Percentiles rank a stretch among this genome's conserved stretches.
Conservation (phyloP, 2,113 vertebrate genomes). For the Axis porcinus region DNA sequence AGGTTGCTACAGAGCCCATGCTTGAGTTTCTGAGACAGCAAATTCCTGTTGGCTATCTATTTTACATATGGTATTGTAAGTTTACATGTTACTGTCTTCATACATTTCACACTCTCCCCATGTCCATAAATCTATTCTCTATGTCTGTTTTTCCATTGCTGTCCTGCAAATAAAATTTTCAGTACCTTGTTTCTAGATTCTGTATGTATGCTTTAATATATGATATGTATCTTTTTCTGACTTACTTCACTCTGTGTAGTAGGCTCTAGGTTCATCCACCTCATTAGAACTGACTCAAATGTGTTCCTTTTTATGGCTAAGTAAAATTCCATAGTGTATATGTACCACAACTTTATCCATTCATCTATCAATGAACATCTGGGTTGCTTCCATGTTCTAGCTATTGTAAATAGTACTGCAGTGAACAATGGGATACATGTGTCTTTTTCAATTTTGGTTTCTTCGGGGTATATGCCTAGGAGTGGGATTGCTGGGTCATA, state of each 20-base stretch:
- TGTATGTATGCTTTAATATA: neutral
- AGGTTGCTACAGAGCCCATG: neutral
- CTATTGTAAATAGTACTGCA: neutral
- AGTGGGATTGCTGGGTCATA: neutral
- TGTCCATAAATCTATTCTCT: neutral
- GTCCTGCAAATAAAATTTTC: neutral
- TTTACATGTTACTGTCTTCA: neutral
- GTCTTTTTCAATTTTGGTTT: neutral
- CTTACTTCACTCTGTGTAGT: neutral
- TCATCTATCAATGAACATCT: neutral
- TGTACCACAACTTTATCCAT: neutral
- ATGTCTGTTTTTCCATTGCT: neutral
- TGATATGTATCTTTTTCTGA: neutral
- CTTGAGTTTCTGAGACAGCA: neutral
- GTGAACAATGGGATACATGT: neutral
- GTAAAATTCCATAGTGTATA: neutral
- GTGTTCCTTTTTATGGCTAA: neutral
- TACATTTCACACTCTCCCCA: neutral
- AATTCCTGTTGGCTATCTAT: neutral
- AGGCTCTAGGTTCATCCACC: neutral
- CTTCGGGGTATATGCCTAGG: neutral
- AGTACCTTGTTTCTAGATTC: neutral
- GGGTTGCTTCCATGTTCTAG: neutral
- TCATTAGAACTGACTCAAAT: neutral
- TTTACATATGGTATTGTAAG: neutral